Percentiles rank a stretch among this genome's conserved stretches.
Evolutionary conservation across 2,113 vertebrate species (phyloP).

Genomic region (Phrynosoma platyrhinos): DNA sequence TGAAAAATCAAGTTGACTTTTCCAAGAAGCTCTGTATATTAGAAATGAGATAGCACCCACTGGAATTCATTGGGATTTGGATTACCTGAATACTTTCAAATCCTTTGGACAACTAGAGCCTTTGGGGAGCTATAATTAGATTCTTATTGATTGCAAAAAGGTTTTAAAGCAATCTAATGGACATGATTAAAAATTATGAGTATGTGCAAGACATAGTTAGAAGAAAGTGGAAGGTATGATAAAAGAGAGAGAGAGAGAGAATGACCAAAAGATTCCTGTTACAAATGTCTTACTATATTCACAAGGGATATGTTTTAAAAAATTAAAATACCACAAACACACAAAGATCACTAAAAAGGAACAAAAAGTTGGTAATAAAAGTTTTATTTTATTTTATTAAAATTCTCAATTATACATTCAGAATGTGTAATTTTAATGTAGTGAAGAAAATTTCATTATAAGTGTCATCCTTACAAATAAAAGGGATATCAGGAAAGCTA

Average conservation of each 20-base stretch:
- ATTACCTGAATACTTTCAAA: conserved; percentile 1
- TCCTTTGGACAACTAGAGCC: not conserved
- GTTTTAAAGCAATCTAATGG: conserved; percentile 21
- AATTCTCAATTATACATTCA: not conserved
- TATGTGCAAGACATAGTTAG: not conserved
- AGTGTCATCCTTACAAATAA: not conserved
- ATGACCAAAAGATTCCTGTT: not conserved
- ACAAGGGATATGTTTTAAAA: not conserved
- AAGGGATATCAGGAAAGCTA: not conserved
- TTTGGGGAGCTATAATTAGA: conserved; percentile 24
- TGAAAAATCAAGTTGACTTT: not conserved
- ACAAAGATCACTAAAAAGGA: not conserved
- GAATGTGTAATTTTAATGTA: not conserved
- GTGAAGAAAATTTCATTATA: not conserved
- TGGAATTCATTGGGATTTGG: conserved; percentile 13
- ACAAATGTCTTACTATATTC: not conserved
- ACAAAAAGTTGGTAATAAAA: not conserved
- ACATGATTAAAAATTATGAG: conserved; percentile 20
- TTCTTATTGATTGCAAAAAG: conserved; percentile 31
- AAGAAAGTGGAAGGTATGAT: not conserved
- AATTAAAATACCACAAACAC: not conserved
- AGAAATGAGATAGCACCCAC: conserved; percentile 15
- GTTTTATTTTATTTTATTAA: not conserved
- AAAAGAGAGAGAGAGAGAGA: not conserved
- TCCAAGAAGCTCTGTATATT: not conserved